A percentile compares a stretch with the other conserved stretches of the same genome.
phyloP scores from a whole-genome alignment of 2,888 invertebrate genomes.

The Blastobasis adustella region DNA sequence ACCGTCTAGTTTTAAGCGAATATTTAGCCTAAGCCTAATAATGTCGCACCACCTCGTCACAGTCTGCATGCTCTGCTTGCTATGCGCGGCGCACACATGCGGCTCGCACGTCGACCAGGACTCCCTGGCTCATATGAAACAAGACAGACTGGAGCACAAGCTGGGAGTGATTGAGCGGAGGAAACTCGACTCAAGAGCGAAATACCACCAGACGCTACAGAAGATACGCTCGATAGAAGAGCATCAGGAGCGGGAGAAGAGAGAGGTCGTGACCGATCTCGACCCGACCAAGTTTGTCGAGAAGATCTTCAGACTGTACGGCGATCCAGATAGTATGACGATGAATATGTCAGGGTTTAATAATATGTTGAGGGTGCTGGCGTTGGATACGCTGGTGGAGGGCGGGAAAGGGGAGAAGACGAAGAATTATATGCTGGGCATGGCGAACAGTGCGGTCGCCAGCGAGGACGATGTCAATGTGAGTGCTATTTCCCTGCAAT shows the following conservation, averaged over 20 bases:
- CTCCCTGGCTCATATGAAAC: conserved; percentile 30
- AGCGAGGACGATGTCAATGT: conserved; percentile 60
- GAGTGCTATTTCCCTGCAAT: conserved; percentile 32
- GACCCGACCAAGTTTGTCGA: conserved; percentile 77
- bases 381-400: conserved; percentile 68
- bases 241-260: conserved; percentile 29
- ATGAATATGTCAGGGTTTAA: conserved; percentile 81
- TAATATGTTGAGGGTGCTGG: conserved; percentile 76
- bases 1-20: conserved; percentile 20
- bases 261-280: conserved; percentile 39
- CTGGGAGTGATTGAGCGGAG: conserved; percentile 35
- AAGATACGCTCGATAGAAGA: conserved; percentile 19
- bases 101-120: conserved; percentile 78
- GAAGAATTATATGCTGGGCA: conserved; percentile 36
- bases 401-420: conserved; percentile 44
- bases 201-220: conserved; percentile 46
- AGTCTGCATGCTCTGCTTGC: conserved; percentile 87
- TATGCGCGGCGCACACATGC: conserved; percentile 87
- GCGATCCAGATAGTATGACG: conserved; percentile 77
- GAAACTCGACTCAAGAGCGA: conserved; percentile 17
- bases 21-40: conserved; percentile 24
- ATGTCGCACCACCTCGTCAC: conserved; percentile 79
- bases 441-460: conserved; percentile 25
- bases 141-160: conserved; percentile 27
- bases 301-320: conserved; percentile 80